Base-by-base conservation (phyloP, 1,140 invertebrate genomes). In the Chymomyza costata region DNA sequence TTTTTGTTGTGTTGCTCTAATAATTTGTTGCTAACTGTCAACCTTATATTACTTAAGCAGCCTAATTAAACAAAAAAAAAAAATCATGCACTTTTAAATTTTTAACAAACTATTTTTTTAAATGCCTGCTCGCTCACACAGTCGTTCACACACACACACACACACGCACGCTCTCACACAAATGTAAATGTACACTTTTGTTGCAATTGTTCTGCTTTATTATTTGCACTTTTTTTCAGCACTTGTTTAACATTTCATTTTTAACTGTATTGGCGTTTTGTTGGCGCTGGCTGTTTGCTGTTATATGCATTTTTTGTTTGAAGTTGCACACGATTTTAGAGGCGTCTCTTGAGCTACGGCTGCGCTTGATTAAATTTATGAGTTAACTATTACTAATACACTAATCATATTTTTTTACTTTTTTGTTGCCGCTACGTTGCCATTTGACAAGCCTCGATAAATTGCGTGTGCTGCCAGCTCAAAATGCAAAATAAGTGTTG, bases 381-480 rank as follows among this genome's bases (percentile, higher is more conserved):
- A 65, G 71, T 74, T 73, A 73, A 73, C 69, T 73, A 73, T 73
- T 74, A 64, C 69, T 73, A 73, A 73, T 63, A 46, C 67, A 70
- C 61, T 45, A 53, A 69, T 51, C 3, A 5, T 25, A 25, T 25
- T 25, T 25, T 8, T 25, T 25, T 25, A 5, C 3, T 8, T 25
- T 25, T 25, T 25, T 25, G 21, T 25, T 25, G 21, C 21, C 21
- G 21, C 21, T 25, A 25, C 21, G 21, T 25, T 25, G 21, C 21
- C 21, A 25, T 25, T 25, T 25, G 21, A 25, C 21, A 25, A 25
- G 8, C 21, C 3, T 25, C 21, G 21, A 25, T 25, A 25, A 5
- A 25, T 5, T 3, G 21, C 21, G 8, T 25, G 21, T 25, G 21
- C 21, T 25, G 21, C 21, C 21, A 25, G 3, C 21, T 25, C 3